Conservation (phyloP, 2,113 vertebrate species). For the Rhodinocichla rosea region DNA sequence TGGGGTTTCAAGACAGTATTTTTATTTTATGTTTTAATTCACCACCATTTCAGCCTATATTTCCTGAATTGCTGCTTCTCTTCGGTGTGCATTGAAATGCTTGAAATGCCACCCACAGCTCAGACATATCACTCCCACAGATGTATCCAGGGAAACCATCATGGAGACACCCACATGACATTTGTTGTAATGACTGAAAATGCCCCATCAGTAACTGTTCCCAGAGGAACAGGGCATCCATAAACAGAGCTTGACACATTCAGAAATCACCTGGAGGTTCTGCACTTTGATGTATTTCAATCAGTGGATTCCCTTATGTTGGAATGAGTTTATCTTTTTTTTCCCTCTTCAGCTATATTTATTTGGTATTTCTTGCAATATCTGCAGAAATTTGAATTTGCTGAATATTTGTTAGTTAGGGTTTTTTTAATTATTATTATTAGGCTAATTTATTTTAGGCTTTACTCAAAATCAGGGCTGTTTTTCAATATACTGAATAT, state of each 20-base stretch:
- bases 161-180: background rate
- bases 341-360: background rate
- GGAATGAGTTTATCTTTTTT: background rate
- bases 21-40: background rate
- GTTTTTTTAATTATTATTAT: background rate
- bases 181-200: background rate
- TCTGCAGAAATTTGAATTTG: background rate
- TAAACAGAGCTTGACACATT: background rate
- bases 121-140: constrained; percentile 17
- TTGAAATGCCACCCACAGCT: constrained; percentile 36
- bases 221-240: background rate
- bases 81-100: background rate
- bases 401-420: background rate
- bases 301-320: background rate
- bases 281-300: background rate
- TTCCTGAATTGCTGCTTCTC: background rate
- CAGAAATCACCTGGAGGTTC: background rate
- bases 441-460: background rate
- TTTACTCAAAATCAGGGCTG: background rate
- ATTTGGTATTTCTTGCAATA: background rate
- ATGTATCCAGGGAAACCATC: constrained; percentile 46
- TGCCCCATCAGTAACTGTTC: background rate
- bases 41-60: background rate
- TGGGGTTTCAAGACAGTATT: background rate
- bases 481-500: background rate